Base-by-base conservation (phyloP, 2,888 invertebrate genomes). In the Dorcus hopei region DNA sequence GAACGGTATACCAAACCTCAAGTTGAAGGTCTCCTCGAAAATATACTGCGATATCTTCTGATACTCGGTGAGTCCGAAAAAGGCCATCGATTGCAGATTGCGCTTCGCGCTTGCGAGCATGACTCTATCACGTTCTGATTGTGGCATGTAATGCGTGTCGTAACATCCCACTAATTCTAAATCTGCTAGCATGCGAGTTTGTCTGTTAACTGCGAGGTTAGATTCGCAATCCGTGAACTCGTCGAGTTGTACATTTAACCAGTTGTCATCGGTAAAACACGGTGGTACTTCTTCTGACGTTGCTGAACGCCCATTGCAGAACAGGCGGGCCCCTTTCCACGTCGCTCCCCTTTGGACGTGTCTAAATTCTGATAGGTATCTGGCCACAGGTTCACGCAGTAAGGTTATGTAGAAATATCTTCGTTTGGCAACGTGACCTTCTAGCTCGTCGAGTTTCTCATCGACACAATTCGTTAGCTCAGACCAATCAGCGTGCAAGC, bases 401-500 rank as follows among this genome's bases (percentile, higher is more conserved):
- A 99, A 85, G 4, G 97, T 96, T 67, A 98, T 94, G 82, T 97
- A 98, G 81, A 96, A 96, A 80, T 97, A 98, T 71, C 97, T 70
- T 8, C 78, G 67, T 63, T 78, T 79, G 5, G 71, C 70, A 3
- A 76, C 70, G 73, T 77, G 73, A 50, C 58, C 61, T 79, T 97
- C 97, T 74, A 93, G 89, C 76, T 93, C 89, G 78, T 97, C 93
- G 73, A 98, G 83, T 73, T 93, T 93, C 26, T 89, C 87, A 74
- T 97, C 93, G 41, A 96, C 96, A 79, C 97, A 97, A 68, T 85
- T 85, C 8, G 93, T 95, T 66, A 99, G 80, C 81, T 99, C 98
- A 2, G 98, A 98, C 91, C 95, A 98, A 81, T 98, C 98, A 26
- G 97, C 96, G 76, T 97, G 97, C 49, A 99, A 83, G 53, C 99